A percentile compares a stretch with the other conserved stretches of the same genome.
Evolutionary conservation across 2,113 vertebrate genomes (phyloP).

Genomic region (Ceratotherium simum): DNA sequence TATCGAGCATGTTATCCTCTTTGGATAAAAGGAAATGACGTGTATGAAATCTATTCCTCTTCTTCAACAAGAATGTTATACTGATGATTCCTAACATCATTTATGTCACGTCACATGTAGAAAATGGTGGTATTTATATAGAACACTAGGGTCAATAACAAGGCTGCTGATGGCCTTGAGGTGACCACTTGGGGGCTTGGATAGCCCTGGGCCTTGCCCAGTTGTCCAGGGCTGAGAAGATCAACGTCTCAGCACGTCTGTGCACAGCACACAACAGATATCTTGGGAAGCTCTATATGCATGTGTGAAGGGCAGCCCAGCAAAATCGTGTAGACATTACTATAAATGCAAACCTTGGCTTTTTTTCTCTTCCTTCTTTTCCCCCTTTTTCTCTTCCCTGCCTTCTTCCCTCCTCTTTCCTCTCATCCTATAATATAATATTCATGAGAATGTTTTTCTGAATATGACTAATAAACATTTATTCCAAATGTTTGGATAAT

Average conservation of each 20-base stretch:
- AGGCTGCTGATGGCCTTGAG: neutral
- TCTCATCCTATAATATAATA: neutral
- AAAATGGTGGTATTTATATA: neutral
- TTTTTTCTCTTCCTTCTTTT: neutral
- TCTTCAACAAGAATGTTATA: too few relatives aligned
- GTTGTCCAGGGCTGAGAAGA: neutral
- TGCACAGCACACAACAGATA: neutral
- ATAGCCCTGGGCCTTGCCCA: neutral
- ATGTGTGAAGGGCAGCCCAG: neutral
- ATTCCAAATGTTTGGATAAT: neutral
- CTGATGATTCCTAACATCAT: neutral
- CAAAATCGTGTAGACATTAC: neutral
- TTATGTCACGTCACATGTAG: neutral
- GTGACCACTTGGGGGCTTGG: too few relatives aligned
- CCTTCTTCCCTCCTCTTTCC: neutral
- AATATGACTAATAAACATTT: neutral
- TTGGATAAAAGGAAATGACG: neutral
- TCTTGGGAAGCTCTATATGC: neutral
- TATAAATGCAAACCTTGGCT: neutral
- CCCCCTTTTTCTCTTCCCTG: neutral
- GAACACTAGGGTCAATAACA: neutral
- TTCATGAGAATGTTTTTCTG: neutral
- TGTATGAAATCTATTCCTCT: neutral
- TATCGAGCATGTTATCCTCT: neutral
- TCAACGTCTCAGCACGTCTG: neutral